Percentiles rank a stretch among this genome's conserved stretches.
Conservation (phyloP, 2,113 vertebrate species). For the Suricata suricatta region DNA sequence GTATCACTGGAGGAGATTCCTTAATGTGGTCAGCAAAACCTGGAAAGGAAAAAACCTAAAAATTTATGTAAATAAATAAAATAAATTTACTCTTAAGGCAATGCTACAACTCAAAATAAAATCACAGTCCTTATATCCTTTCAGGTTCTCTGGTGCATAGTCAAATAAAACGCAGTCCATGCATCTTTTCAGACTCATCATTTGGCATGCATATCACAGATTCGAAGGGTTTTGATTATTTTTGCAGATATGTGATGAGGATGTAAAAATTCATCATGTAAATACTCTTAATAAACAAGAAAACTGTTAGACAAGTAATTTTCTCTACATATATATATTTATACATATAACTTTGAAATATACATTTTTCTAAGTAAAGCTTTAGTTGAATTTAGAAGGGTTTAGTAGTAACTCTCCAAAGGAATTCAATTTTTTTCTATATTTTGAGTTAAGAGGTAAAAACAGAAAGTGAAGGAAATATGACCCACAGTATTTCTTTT, state of each 20-base stretch:
- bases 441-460: neutral
- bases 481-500: neutral
- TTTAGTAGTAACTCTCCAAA: slow-evolving; percentile 30
- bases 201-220: slow-evolving; percentile 85
- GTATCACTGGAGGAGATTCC: slow-evolving; percentile 16
- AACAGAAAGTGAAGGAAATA: slow-evolving; percentile 1
- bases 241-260: slow-evolving; percentile 84
- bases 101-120: slow-evolving; percentile 91
- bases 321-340: neutral
- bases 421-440: neutral
- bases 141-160: slow-evolving; percentile 87
- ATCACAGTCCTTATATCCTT: slow-evolving; percentile 94
- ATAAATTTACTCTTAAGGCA: slow-evolving; percentile 79
- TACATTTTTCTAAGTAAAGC: slow-evolving; percentile 21
- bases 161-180: slow-evolving; percentile 88
- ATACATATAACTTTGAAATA: slow-evolving; percentile 36
- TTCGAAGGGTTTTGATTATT: slow-evolving; percentile 82
- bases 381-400: slow-evolving; percentile 46
- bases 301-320: neutral
- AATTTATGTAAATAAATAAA: slow-evolving; percentile 72
- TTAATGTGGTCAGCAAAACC: slow-evolving; percentile 76
- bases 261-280: slow-evolving; percentile 89
- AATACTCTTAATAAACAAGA: slow-evolving; percentile 39
- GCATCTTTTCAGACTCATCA: slow-evolving; percentile 83
- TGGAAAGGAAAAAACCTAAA: slow-evolving; percentile 72